These are phyloP conservation scores for Heliconius erato DNA, from an alignment of 2,888 invertebrate species.

Conservation along the genomic window DNA sequence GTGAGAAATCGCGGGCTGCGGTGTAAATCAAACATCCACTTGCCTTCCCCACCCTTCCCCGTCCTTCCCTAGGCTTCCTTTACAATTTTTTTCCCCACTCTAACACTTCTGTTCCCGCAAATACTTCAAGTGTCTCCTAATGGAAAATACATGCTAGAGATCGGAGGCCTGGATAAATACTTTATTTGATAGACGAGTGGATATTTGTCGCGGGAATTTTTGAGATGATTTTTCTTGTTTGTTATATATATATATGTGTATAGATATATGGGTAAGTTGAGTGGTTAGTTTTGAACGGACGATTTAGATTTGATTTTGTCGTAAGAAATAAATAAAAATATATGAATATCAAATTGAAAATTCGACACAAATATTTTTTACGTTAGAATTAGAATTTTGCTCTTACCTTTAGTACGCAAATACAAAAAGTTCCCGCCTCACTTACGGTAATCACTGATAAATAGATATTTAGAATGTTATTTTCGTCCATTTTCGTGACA, in stretches of 20 bases:
- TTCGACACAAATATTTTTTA: no score
- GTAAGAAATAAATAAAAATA: no score
- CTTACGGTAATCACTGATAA: no score
- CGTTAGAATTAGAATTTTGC: no score
- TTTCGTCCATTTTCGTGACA: no score
- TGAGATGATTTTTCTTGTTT: conserved; percentile 18
- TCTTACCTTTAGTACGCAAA: no score
- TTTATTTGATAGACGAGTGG: conserved; percentile 78
- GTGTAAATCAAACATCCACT: conserved; percentile 50
- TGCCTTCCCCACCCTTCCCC: conserved; percentile 43
- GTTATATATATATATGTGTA: background rate
- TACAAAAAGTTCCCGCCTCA: no score
- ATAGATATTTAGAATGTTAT: no score
- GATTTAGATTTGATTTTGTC: background rate
- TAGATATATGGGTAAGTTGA: background rate
- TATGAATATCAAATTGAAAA: background rate
- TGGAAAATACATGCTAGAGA: conserved; percentile 85
- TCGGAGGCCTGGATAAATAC: conserved; percentile 80
- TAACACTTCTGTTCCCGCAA: conserved; percentile 80
- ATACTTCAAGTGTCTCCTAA: conserved; percentile 82
- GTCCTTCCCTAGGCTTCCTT: conserved; percentile 25
- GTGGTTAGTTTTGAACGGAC: background rate
- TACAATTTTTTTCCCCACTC: conserved; percentile 77
- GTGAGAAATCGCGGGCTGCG: conserved; percentile 50
- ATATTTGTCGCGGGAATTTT: conserved; percentile 64